These are phyloP conservation scores for Struthidea cinerea DNA, from an alignment of 2,113 vertebrate genomes.

Conservation along the genomic window DNA sequence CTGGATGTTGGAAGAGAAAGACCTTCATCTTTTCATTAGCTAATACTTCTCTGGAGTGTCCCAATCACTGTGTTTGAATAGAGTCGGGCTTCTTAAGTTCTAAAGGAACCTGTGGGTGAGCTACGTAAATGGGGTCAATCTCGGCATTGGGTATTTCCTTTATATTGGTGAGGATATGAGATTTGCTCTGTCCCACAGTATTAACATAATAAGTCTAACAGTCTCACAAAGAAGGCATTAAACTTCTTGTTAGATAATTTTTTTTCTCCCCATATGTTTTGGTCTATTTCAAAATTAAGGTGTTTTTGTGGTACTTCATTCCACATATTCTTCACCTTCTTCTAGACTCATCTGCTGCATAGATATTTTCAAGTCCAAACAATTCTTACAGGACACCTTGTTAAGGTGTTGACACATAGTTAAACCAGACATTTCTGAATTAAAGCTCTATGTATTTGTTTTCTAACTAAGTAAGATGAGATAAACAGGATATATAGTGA, in stretches of 20 bases:
- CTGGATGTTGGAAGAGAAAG: not conserved
- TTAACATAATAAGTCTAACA: not conserved
- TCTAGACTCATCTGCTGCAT: not conserved
- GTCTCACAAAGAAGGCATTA: not conserved
- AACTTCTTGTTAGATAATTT: not conserved
- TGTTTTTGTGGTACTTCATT: not conserved
- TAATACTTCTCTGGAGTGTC: not conserved
- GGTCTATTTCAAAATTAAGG: not conserved
- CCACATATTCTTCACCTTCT: not conserved
- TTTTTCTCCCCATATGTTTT: not conserved
- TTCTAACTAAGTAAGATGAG: constrained; percentile 32
- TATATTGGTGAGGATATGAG: not conserved
- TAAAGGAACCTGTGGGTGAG: not conserved
- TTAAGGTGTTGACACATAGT: not conserved
- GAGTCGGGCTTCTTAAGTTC: not conserved
- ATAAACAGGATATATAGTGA: constrained; percentile 45
- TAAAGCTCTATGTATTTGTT: constrained; percentile 54
- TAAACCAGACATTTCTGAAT: not conserved
- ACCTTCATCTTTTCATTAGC: not conserved
- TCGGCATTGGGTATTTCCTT: not conserved
- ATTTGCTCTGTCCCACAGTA: not conserved
- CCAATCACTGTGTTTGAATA: not conserved
- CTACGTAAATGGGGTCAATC: not conserved
- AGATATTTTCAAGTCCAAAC: not conserved
- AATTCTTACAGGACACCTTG: not conserved